A percentile compares a stretch with the other conserved stretches of the same genome.
Conservation (phyloP, 2,113 vertebrate species). For the Shinisaurus crocodilurus region DNA sequence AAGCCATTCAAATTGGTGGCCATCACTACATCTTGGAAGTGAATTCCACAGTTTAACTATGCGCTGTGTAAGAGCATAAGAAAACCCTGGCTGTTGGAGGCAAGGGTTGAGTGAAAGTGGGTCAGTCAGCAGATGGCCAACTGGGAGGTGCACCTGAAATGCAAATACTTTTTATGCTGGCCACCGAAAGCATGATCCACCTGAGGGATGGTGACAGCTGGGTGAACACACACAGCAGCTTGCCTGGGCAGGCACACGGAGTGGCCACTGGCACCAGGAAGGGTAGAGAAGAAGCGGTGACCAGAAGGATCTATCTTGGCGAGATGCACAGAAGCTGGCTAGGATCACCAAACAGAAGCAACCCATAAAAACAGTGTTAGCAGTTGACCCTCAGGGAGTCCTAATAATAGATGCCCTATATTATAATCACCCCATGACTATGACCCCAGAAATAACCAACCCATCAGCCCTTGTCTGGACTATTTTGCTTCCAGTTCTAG, state of each 20-base stretch:
- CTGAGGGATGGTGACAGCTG: too few species aligned
- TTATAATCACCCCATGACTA: too few species aligned
- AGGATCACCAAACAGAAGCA: neutral
- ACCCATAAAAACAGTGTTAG: neutral
- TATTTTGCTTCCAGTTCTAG: too few species aligned
- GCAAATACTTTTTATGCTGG: neutral
- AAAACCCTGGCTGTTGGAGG: too few species aligned
- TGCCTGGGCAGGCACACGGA: neutral
- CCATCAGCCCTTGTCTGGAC: too few species aligned
- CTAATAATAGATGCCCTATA: neutral
- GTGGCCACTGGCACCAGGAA: neutral
- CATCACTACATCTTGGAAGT: too few species aligned
- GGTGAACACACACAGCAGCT: neutral
- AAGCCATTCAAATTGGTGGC: too few species aligned
- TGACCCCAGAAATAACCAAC: too few species aligned
- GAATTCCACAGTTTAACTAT: too few species aligned
- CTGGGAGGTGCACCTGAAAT: neutral
- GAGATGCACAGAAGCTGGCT: neutral
- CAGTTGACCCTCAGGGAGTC: neutral
- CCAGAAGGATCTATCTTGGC: neutral
- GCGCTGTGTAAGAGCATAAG: too few species aligned
- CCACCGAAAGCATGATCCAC: neutral
- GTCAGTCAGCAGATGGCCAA: neutral
- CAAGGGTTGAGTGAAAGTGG: neutral
- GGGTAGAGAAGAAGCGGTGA: neutral